These are phyloP conservation scores for Salarias fasciatus DNA, from an alignment of 2,797 vertebrate species.

Conservation along the genomic window DNA sequence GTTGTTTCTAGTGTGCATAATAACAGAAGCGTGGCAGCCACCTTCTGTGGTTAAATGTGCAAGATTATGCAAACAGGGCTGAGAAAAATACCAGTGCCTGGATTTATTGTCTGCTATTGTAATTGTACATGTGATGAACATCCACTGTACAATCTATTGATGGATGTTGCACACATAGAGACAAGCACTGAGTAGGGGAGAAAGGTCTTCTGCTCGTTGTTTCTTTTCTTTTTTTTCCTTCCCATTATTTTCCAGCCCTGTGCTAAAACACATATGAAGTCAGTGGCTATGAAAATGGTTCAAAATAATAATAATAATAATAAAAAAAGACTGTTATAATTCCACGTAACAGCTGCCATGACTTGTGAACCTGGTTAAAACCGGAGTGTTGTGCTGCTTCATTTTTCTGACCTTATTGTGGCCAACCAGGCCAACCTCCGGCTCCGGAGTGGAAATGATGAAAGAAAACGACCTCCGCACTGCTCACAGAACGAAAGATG, in stretches of 20 bases:
- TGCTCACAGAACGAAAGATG: constrained; percentile 71
- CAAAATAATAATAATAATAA: no score
- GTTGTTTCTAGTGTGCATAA: constrained; percentile 52
- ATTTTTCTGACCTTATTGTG: constrained; percentile 20
- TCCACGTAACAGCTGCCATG: constrained; percentile 58
- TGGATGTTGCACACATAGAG: constrained; percentile 34
- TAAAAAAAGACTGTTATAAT: constrained; percentile 18
- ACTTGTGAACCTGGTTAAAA: constrained; percentile 42
- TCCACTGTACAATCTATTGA: constrained; percentile 20
- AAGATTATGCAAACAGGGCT: constrained; percentile 26
- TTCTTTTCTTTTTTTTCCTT: constrained; percentile 18
- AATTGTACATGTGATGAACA: constrained; percentile 26
- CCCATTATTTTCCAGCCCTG: constrained; percentile 30
- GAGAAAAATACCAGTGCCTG: constrained; percentile 39
- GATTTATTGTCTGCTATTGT: constrained; percentile 12
- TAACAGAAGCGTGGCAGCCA: constrained; percentile 33
- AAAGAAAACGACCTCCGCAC: constrained; percentile 60
- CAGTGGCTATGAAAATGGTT: constrained; percentile 37
- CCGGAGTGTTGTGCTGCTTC: constrained; percentile 30
- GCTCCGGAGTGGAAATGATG: constrained; percentile 66
- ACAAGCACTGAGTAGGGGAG: constrained; percentile 41
- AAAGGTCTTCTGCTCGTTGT: constrained; percentile 13
- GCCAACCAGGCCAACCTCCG: constrained; percentile 42
- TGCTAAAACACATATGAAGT: constrained; percentile 33
- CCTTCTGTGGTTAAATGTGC: constrained; percentile 49